Evolutionary conservation across 2,113 vertebrate species (phyloP).

Genomic region (Bos taurus): DNA sequence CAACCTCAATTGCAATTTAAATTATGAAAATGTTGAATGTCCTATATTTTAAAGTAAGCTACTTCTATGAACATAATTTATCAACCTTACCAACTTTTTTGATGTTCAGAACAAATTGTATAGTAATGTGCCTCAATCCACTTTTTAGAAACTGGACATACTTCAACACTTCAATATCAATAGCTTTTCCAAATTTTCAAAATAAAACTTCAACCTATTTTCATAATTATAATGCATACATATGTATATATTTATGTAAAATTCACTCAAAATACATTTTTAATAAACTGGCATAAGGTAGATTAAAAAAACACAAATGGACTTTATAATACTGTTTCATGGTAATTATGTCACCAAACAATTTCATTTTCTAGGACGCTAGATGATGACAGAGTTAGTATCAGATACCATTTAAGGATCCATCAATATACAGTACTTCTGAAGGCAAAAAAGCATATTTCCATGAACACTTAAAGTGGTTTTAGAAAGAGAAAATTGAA

Average conservation of each 20-base stretch:
- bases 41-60: not conserved
- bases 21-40: not conserved
- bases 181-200: not conserved
- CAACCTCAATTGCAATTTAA: not conserved
- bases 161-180: not conserved
- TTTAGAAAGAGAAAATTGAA: constrained; percentile 33
- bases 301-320: not conserved
- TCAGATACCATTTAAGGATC: not conserved
- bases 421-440: not conserved
- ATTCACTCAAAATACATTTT: not conserved
- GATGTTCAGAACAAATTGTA: not conserved
- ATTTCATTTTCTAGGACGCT: not conserved
- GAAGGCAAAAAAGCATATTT: not conserved
- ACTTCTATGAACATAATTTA: not conserved
- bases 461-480: not conserved
- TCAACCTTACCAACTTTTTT: not conserved
- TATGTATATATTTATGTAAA: not conserved
- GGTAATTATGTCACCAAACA: not conserved
- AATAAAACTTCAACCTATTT: not conserved
- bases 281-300: not conserved
- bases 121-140: not conserved
- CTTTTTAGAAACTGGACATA: not conserved
- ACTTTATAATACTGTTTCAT: not conserved
- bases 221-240: not conserved
- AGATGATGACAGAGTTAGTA: not conserved